Evolutionary conservation across 2,797 vertebrate genomes (phyloP).

Genomic region (Trichosurus vulpecula): DNA sequence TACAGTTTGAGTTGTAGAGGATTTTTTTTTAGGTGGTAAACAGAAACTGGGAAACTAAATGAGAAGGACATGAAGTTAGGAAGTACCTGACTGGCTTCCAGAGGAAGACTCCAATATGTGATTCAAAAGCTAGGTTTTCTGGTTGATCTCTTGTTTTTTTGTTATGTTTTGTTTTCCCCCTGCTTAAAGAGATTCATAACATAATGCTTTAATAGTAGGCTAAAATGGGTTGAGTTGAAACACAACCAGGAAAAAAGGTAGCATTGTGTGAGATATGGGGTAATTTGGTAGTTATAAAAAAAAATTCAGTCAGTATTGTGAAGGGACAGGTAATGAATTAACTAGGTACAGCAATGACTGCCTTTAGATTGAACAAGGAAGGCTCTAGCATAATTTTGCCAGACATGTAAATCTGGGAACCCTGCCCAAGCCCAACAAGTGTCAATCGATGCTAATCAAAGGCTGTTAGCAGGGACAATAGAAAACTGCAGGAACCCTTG

Average conservation of each 20-base stretch:
- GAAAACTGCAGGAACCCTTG: not conserved
- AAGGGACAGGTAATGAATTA: not conserved
- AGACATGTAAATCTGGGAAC: slow-evolving; percentile 11
- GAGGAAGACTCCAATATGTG: not conserved
- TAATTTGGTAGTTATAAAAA: not conserved
- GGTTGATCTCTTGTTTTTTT: not conserved
- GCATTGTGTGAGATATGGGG: rapidly evolving
- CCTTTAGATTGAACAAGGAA: slow-evolving; percentile 32
- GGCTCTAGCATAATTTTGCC: slow-evolving; percentile 14
- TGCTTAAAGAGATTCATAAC: not conserved
- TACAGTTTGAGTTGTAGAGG: slow-evolving; percentile 17
- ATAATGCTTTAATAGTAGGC: not conserved
- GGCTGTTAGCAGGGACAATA: slow-evolving; percentile 23
- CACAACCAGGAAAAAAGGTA: not conserved
- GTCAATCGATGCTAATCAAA: slow-evolving; percentile 1
- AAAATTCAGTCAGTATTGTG: not conserved
- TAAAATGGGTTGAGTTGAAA: not conserved
- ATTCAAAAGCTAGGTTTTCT: not conserved
- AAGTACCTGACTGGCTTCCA: not conserved
- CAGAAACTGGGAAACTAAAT: not conserved
- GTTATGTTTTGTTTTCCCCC: not conserved
- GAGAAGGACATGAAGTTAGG: not conserved
- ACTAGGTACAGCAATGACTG: not conserved
- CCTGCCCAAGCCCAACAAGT: slow-evolving; percentile 25
- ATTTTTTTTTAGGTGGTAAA: not conserved